Base-by-base conservation (phyloP, 30 jellyfish, hydroid and myxozoan species). In the Turritopsis rubra region DNA sequence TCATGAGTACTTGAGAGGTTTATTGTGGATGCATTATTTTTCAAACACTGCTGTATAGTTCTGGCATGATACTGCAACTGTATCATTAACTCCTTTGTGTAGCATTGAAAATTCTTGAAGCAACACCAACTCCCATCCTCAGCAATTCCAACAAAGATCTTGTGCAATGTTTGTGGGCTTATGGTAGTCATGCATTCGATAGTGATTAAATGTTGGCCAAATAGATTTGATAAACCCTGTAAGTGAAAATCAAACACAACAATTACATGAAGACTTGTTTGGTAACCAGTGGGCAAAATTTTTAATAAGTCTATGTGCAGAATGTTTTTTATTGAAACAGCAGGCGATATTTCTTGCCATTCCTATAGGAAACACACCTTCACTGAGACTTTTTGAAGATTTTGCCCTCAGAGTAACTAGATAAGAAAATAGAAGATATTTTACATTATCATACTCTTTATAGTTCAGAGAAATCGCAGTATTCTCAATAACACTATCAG, bases 101-200 rank as follows among this genome's bases (percentile, higher is more conserved):
- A 74, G 17, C 65, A 29, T 26, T 90, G 95, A 19, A 90, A 65
- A 66, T 90, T 92, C 52, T 82, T 89, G 28, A 90, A 78, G 7
- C 83, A 76, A 31, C 95, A 90, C 97, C 97, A 90, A 0, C 91
- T 23, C 0, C 91, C 95, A 52, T 90, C 97, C 82, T 84, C 68
- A 52, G 65, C 65, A 23, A 74, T 29, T 7, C 82, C 82, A 29
- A 74, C 7, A 41, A 74, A 74, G 28, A 74, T 24, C 9, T 29
- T 26, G 24, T 29, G 65, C 16, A 74, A 24, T 29, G 82, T n/a
- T 26, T 74, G 82, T 7, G 53, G 18, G 23, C 82, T 74, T 1
- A 74, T 20, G 27, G 53, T 9, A n/a, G 72, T 24, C 41, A 41
- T 29, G 41, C 82, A 74, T 0, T 26, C 53, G 16, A 74, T 24